phyloP scores from a whole-genome alignment of 2,888 invertebrate species.

The Drosophila borealis region DNA sequence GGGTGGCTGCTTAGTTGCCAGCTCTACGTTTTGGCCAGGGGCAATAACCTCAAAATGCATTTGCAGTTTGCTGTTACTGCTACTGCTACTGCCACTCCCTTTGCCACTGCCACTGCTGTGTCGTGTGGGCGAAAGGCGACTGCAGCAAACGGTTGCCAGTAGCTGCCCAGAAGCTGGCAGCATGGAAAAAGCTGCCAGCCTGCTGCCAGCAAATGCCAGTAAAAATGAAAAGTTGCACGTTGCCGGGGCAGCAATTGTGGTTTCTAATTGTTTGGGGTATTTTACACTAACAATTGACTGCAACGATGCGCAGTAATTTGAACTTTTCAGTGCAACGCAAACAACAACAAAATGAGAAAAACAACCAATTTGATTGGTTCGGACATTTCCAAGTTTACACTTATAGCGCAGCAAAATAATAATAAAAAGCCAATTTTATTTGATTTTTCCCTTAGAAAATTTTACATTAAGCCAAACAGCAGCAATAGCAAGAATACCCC shows the following conservation, averaged over 20 bases:
- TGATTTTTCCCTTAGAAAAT: not conserved
- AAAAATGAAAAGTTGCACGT: conserved; percentile 73
- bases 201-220: conserved; percentile 57
- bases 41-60: conserved; percentile 75
- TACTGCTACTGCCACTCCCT: conserved; percentile 7
- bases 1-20: conserved; percentile 34
- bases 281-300: conserved; percentile 76
- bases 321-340: conserved; percentile 34
- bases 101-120: conserved; percentile 6
- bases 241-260: conserved; percentile 70
- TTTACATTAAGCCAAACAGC: not conserved
- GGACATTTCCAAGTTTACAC: conserved; percentile 7
- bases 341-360: conserved; percentile 8
- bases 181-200: conserved; percentile 25
- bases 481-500: not conserved
- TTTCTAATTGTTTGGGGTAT: conserved; percentile 77
- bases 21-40: conserved; percentile 49
- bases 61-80: conserved; percentile 45
- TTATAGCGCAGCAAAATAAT: not conserved
- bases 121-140: conserved; percentile 24
- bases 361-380: conserved; percentile 44
- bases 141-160: conserved; percentile 32
- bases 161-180: conserved; percentile 16
- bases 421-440: not conserved
- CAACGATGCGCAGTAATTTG: conserved; percentile 71